Evolutionary conservation across 2,113 vertebrate species (phyloP), one percentile per base, ranked within the genome.

Genomic region (Cathartes aura): DNA sequence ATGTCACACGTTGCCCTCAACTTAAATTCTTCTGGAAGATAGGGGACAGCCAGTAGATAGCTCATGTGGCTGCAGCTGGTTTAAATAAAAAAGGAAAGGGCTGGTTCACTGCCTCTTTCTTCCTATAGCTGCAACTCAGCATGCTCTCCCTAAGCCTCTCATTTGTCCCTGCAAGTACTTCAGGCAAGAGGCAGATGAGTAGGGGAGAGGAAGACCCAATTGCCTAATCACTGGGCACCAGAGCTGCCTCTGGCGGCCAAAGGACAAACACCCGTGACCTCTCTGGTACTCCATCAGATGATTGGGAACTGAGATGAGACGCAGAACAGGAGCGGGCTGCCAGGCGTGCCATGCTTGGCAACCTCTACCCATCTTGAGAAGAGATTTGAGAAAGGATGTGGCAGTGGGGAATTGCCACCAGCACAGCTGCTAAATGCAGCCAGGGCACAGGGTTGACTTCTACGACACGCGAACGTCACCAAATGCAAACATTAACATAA

Each of bases 391-490:
- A 52, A 75, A 89, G 71, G 40, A 67, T 4, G 8, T 0, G 0
- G 42, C 36, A 17, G 17, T 16, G 38, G 62, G 38, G 42, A 80
- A 40, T 1, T 73, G 62, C 59, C 55, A 80, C 45, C 55, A 83
- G 40, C 53, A 63, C 42, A 55, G n/a, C 52, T 50, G 73, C 52
- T 38, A 55, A 67, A 66, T 6, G 27, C 40, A 58, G 78, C 45
- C 1, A 2, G 36, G 63, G 48, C n/a, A 59, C 0, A 3, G 15
- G 24, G 34, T 24, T 5, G 70, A 55, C 64, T 55, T 47, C 14
- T 53, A 10, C 0, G 4, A 32, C 4, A 7, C 50, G 27, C 0
- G 0, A 68, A 64, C 1, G 1, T 24, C 75, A 63, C 29, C 55
- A 53, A 82, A 70, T 9, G 21, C 22, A 76, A 82, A 47, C 36